Percentiles rank a stretch among this genome's conserved stretches.
These are phyloP conservation scores for Perca flavescens DNA, from an alignment of 2,113 vertebrate genomes.

Conservation along the genomic window DNA sequence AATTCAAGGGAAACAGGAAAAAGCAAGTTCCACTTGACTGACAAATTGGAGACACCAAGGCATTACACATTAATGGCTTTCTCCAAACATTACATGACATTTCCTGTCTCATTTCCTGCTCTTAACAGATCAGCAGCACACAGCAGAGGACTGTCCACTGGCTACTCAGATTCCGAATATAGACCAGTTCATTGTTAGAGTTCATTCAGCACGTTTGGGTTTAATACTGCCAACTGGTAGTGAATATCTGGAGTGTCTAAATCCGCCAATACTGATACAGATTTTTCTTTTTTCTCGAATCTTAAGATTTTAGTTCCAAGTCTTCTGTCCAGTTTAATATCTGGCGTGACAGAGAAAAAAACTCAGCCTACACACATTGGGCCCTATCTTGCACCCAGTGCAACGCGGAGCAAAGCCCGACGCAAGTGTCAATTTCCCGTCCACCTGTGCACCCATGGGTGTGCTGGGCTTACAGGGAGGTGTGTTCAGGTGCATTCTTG, in stretches of 20 bases:
- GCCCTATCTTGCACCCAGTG: too few relatives aligned
- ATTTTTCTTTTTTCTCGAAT: neutral
- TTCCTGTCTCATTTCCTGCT: slow-evolving; percentile 24
- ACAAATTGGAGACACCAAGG: slow-evolving; percentile 11
- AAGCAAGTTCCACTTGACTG: slow-evolving; percentile 29
- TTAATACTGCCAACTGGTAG: neutral
- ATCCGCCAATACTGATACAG: neutral
- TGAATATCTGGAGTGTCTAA: too few relatives aligned
- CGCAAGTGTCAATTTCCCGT: too few relatives aligned
- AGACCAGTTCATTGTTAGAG: neutral
- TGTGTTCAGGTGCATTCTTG: too few relatives aligned
- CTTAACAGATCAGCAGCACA: slow-evolving; percentile 69
- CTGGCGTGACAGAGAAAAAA: neutral
- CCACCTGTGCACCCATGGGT: too few relatives aligned
- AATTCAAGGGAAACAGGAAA: slow-evolving; percentile 54
- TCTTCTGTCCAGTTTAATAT: neutral
- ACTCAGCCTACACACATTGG: too few relatives aligned
- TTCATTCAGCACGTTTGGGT: neutral
- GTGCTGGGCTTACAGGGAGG: too few relatives aligned
- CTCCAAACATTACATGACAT: slow-evolving; percentile 31
- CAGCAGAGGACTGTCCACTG: neutral
- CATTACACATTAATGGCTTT: slow-evolving; percentile 40
- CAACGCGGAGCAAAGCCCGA: too few relatives aligned
- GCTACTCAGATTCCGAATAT: neutral
- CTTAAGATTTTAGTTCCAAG: neutral